phyloP scores from a whole-genome alignment of 2,113 vertebrate genomes.

The Eonycteris spelaea region DNA sequence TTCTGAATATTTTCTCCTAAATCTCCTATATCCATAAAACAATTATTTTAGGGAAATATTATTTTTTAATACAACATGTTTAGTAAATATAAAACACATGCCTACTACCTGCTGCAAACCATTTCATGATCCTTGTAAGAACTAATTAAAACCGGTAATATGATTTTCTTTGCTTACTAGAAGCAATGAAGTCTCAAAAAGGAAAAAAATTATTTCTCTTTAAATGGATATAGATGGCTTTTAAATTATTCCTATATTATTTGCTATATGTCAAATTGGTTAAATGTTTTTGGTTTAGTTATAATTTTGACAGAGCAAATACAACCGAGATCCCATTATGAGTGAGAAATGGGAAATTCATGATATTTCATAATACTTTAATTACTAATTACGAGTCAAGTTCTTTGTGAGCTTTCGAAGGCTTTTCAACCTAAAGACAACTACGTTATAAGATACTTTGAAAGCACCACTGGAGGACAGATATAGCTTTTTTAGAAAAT shows the following conservation, averaged over 20 bases:
- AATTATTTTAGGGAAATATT: not conserved
- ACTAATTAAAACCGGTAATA: not conserved
- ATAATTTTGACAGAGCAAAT: not conserved
- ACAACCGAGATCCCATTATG: not conserved
- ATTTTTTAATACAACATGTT: not conserved
- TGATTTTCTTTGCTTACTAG: not conserved
- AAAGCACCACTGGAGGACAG: not conserved
- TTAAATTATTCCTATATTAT: not conserved
- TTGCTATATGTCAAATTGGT: not conserved
- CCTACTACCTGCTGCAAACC: not conserved
- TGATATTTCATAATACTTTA: not conserved
- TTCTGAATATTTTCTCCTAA: not conserved
- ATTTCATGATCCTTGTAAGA: not conserved
- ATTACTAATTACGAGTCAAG: not conserved
- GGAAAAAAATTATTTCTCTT: not conserved
- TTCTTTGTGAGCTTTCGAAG: not conserved
- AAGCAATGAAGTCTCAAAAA: not conserved
- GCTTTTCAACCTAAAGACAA: not conserved
- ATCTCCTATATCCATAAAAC: not conserved
- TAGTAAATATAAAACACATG: not conserved
- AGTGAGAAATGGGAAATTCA: not conserved
- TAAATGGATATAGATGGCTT: not conserved
- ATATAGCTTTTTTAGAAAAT: not conserved
- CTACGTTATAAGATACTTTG: not conserved
- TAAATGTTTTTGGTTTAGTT: slow-evolving; percentile 27